Conservation (phyloP, 2,797 vertebrate species). For the Parotocinclus haroldoi region DNA sequence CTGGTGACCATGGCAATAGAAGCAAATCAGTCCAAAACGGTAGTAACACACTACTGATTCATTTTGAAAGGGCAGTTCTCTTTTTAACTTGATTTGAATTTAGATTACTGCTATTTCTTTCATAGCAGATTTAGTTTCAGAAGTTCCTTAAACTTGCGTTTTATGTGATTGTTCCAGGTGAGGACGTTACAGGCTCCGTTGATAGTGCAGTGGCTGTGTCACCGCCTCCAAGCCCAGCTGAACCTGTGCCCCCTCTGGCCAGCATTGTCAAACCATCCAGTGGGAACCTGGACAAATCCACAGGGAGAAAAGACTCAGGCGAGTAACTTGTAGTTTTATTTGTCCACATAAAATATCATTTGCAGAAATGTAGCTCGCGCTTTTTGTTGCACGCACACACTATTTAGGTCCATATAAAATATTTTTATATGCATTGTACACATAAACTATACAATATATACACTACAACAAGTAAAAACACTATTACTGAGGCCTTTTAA, state of each 20-base stretch:
- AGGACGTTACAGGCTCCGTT: conserved; percentile 58
- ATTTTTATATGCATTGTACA: too few relatives aligned
- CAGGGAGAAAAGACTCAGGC: conserved; percentile 67
- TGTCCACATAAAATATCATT: too few relatives aligned
- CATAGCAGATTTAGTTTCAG: not conserved
- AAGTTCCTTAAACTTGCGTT: too few relatives aligned
- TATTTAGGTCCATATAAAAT: too few relatives aligned
- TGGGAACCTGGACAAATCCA: conserved; percentile 74
- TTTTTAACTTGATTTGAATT: too few relatives aligned
- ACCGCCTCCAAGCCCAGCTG: conserved; percentile 64
- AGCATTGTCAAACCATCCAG: conserved; percentile 90
- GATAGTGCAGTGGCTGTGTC: conserved; percentile 67
- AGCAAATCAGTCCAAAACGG: conserved; percentile 64
- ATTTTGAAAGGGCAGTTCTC: not conserved
- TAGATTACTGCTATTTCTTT: not conserved
- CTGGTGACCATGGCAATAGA: conserved; percentile 55
- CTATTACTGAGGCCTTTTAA: too few relatives aligned
- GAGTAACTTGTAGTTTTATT: conserved; percentile 29
- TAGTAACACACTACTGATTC: conserved; percentile 44
- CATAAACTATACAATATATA: too few relatives aligned
- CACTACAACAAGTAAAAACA: too few relatives aligned
- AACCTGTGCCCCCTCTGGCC: conserved; percentile 61
- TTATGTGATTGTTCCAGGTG: conserved; percentile 43
- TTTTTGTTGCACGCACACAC: too few relatives aligned
- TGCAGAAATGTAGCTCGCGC: too few relatives aligned